Evolutionary conservation across 2,888 invertebrate species (phyloP), one percentile per base, ranked within the genome.

Genomic region (Zeuzera pyrina): DNA sequence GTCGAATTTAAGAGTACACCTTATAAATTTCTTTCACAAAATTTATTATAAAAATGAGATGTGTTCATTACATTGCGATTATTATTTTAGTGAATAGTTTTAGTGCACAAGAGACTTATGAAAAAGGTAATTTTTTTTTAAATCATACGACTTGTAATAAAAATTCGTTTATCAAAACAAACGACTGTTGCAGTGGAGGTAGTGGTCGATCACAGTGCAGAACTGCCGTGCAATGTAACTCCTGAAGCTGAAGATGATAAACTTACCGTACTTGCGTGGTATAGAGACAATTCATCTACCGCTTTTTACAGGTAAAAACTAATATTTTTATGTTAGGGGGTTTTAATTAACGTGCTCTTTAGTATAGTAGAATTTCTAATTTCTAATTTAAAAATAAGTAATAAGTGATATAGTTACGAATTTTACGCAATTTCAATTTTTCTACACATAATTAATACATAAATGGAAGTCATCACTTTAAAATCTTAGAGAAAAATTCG

Each of bases 241-340:
- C 57, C 76, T 0, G 68, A 72, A 33, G 59, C 52, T 16, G 58
- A 55, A 29, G 60, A 62, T 23, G 79, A 76, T 47, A 67, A 60
- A 30, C 59, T 79, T 15, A 72, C 57, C 25, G 63, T 76, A 30
- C 52, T 81, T 30, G 76, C 72, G 12, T 83, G 81, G 81, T 81
- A 81, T 50, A 65, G 50, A 42, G 61, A 72, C 33, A 67, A 62
- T 16, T 67, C 72, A 1, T 45, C 68, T 4, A 61, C 64, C 2
- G 77, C 83, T 22, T 76, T 83, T 45, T 79, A 73, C 58, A 81
- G 83, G 83, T 83, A 13, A 25, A 25, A 2, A 19, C 5, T 7
- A 19, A n/a, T n/a, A n/a, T n/a, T n/a, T n/a, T 27, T 27, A 12
- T 27, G 1, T 7, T 12, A 12, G 16, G 10, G 14, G 22, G 10